Evolutionary conservation across 2,888 invertebrate species (phyloP).

Genomic region (Therioaphis trifolii): DNA sequence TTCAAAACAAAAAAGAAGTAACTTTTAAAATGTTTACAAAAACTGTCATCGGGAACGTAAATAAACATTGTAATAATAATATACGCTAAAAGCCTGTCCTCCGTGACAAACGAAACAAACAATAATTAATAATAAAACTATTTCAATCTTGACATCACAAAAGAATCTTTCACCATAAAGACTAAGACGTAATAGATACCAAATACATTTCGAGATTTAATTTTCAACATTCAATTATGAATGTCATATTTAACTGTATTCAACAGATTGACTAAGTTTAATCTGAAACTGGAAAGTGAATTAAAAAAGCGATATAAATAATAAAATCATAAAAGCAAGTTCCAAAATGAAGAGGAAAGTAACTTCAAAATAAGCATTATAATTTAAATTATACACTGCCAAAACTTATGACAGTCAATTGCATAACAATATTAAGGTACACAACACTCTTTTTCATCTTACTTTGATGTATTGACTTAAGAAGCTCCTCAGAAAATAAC

Average conservation of each 20-base stretch:
- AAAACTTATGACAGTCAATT: not conserved
- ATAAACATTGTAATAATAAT: not conserved
- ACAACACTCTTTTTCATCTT: no score
- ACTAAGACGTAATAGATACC: no score
- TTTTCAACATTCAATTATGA: not conserved
- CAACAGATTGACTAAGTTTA: not conserved
- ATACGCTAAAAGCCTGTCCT: not conserved
- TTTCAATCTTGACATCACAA: not conserved
- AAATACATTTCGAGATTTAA: not conserved
- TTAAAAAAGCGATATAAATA: not conserved
- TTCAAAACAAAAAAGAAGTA: not conserved
- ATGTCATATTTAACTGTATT: not conserved
- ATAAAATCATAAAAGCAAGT: no score
- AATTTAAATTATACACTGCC: not conserved
- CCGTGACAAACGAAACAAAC: not conserved
- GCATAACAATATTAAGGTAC: no score
- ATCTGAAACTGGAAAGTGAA: not conserved
- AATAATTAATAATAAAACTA: not conserved
- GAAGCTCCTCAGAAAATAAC: no score
- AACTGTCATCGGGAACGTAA: not conserved
- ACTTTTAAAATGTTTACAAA: not conserved
- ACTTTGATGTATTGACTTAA: no score
- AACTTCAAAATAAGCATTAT: not conserved
- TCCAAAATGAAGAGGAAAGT: not conserved
- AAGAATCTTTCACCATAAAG: not conserved